Evolutionary conservation across 2,113 vertebrate genomes (phyloP).

Genomic region (Muscicapa adusta): DNA sequence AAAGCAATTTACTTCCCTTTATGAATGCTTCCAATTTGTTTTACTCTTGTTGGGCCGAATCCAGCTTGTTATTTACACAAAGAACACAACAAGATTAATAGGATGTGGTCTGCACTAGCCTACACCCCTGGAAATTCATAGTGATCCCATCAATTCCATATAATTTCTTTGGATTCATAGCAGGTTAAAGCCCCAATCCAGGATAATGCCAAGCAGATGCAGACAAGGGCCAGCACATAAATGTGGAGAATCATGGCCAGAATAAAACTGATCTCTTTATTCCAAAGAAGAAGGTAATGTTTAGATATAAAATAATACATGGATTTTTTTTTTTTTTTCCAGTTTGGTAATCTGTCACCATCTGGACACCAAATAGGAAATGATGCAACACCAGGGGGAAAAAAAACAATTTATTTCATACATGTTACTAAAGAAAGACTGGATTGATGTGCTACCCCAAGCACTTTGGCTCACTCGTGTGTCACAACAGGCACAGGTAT

Average conservation of each 20-base stretch:
- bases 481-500: neutral
- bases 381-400: neutral
- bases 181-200: conserved; percentile 6
- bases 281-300: neutral
- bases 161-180: conserved; percentile 13
- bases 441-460: neutral
- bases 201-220: conserved; percentile 43
- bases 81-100: conserved; percentile 22
- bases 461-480: neutral
- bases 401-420: neutral
- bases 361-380: neutral
- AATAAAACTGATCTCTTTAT: neutral
- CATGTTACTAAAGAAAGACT: neutral
- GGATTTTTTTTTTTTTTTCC: neutral
- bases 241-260: neutral
- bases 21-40: conserved; percentile 49
- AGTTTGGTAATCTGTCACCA: neutral
- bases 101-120: neutral
- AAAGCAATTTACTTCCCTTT: conserved; percentile 31
- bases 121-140: neutral
- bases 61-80: conserved; percentile 43
- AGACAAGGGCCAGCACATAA: neutral
- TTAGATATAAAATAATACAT: neutral
- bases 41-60: conserved; percentile 19
- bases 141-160: neutral